phyloP scores from a whole-genome alignment of 1,140 invertebrate species.

The Conus ventricosus region DNA sequence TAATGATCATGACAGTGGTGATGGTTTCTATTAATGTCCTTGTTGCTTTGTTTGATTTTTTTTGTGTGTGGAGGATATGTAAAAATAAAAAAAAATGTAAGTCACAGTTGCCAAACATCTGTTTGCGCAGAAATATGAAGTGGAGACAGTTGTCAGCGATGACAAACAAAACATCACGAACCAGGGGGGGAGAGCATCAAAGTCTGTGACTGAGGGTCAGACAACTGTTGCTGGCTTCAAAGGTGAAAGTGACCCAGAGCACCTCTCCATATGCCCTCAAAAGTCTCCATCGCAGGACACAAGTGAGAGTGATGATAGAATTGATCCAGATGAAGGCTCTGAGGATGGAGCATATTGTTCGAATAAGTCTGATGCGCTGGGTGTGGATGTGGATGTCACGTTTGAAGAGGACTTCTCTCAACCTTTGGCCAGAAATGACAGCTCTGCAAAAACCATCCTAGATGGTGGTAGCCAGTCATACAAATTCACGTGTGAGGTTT shows the following conservation, averaged over 20 bases:
- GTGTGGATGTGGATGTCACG: neutral
- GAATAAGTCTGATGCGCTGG: neutral
- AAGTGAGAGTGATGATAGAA: neutral
- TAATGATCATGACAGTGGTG: too few species aligned
- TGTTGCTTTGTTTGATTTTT: too few species aligned
- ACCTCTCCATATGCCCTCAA: neutral
- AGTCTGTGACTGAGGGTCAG: neutral
- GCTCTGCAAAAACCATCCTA: neutral
- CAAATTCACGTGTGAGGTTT: slow-evolving; percentile 37
- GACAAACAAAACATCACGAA: neutral
- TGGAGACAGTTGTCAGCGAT: neutral
- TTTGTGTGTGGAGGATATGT: too few species aligned
- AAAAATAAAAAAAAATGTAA: too few species aligned
- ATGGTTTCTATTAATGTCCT: too few species aligned
- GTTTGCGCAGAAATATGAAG: too few species aligned
- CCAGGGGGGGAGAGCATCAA: neutral
- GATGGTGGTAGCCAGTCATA: neutral
- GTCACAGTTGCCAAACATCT: too few species aligned
- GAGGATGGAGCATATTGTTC: neutral
- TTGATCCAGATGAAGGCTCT: neutral
- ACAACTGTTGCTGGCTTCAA: neutral
- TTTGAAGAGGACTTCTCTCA: neutral
- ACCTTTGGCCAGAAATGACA: neutral
- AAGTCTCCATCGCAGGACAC: too few species aligned
- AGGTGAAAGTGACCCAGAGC: neutral